These are phyloP conservation scores for Diorhabda sublineata DNA, from an alignment of 1,140 invertebrate genomes.

Conservation along the genomic window DNA sequence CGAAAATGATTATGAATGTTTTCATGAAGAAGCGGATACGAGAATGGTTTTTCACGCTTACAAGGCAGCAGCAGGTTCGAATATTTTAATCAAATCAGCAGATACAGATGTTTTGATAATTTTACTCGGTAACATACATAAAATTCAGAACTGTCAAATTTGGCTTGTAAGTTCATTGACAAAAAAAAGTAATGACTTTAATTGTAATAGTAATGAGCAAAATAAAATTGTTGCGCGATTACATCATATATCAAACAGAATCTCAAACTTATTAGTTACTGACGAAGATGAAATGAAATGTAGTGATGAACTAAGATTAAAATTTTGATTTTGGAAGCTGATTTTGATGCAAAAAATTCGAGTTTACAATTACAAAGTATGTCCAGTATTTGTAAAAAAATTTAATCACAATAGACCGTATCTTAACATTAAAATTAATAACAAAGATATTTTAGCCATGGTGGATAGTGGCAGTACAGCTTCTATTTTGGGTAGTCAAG, in stretches of 20 bases:
- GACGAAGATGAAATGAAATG: no score
- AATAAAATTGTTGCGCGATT: no score
- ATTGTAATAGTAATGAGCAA: no score
- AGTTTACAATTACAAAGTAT: no score
- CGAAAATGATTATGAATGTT: slow-evolving; percentile 32
- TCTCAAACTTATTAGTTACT: no score
- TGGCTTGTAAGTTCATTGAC: slow-evolving; percentile 28
- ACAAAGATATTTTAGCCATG: not conserved
- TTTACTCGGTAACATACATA: slow-evolving; percentile 40
- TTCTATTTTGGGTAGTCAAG: not conserved
- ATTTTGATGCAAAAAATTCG: no score
- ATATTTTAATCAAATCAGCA: slow-evolving; percentile 31
- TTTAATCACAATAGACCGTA: slow-evolving; percentile 6
- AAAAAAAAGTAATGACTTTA: slow-evolving; percentile 44
- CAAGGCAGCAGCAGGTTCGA: slow-evolving; percentile 28
- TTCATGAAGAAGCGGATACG: slow-evolving; percentile 37
- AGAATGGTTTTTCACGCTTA: slow-evolving; percentile 33
- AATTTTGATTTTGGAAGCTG: no score
- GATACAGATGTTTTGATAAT: slow-evolving; percentile 41
- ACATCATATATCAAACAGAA: no score
- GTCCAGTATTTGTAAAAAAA: slow-evolving; percentile 10
- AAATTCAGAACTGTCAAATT: slow-evolving; percentile 28
- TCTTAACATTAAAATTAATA: slow-evolving; percentile 7
- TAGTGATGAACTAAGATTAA: no score
- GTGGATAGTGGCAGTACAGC: not conserved